Evolutionary conservation across 2,888 invertebrate genomes (phyloP), one percentile per base, ranked within the genome.

Genomic region (Chaitophorus viminalis): DNA sequence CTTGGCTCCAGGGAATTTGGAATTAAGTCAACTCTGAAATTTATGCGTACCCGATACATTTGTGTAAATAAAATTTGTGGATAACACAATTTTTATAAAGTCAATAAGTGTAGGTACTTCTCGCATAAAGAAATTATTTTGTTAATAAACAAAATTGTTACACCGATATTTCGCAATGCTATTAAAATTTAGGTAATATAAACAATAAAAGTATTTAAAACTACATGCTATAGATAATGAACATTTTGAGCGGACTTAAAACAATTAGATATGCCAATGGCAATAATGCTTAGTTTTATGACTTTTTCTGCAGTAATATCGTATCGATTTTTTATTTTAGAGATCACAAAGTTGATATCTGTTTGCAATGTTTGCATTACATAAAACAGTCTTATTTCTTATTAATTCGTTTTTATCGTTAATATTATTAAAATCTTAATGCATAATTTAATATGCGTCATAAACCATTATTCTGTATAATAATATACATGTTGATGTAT

Each of bases 11-110:
- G n/a, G 21, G n/a, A 14, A 54, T 82, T 72, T 72, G 72, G n/a
- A 72, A n/a, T 54, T 72, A 54, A n/a, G 52, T 82, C 72, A 72
- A 72, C 33, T 82, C 25, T 54, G 33, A 72, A 54, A 82, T 82
- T 25, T 72, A 70, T 52, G 31, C 46, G 46, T 14, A 46, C 3
- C 14, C 46, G 46, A 46, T 33, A 33, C 46, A 39, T 29, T 8
- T 1, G 1, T 31, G 17, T 46, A 39, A 39, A 5, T 8, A 29
- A 21, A 29, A 1, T 70, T 52, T 70, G 70, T 31, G 11, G 31
- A 25, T 31, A 46, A 29, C 14, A 14, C 17, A 21, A n/a, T 70
- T 65, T 39, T 39, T 29, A 29, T 74, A 6, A 14, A 81, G 39
- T 39, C 39, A 39, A 39, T 39, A 46, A 14, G n/a, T n/a, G n/a